Evolutionary conservation across 2,888 invertebrate species (phyloP).

Genomic region (Helicoverpa assulta): DNA sequence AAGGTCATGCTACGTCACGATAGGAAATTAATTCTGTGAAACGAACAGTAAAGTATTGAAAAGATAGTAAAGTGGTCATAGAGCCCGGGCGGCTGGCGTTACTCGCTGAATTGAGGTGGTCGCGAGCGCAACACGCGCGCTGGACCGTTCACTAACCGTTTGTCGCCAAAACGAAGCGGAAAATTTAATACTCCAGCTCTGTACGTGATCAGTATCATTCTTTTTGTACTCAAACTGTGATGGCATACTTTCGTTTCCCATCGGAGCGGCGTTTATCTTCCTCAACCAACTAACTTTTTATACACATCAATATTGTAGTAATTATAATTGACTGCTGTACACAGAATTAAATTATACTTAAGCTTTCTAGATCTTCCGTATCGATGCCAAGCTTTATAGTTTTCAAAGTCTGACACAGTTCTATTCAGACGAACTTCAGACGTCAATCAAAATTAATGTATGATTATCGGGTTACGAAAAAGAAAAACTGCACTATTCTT

Average conservation of each 20-base stretch:
- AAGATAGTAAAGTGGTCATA: constrained; percentile 39
- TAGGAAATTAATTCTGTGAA: constrained; percentile 43
- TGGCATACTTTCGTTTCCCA: constrained; percentile 84
- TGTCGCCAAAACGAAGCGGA: constrained; percentile 86
- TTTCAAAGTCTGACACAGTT: constrained; percentile 68
- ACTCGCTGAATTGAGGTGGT: constrained; percentile 59
- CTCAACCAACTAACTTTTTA: constrained; percentile 68
- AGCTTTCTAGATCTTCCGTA: constrained; percentile 61
- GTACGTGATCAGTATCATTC: constrained; percentile 85
- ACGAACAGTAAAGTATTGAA: constrained; percentile 41
- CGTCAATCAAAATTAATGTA: constrained; percentile 69
- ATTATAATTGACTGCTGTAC: constrained; percentile 76
- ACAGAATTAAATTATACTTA: constrained; percentile 66
- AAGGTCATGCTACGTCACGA: constrained; percentile 25
- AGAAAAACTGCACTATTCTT: constrained; percentile 50
- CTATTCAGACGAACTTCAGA: constrained; percentile 64
- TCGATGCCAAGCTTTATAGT: constrained; percentile 64
- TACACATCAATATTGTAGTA: constrained; percentile 66
- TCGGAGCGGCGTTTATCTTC: constrained; percentile 69
- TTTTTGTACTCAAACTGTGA: constrained; percentile 77
- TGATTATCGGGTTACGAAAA: constrained; percentile 65
- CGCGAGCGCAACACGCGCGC: constrained; percentile 64
- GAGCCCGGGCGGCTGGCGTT: constrained; percentile 44
- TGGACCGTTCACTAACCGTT: constrained; percentile 81
- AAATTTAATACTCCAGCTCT: constrained; percentile 85